phyloP scores from a whole-genome alignment of 2,888 invertebrate species.

The Slavum lentiscoides region DNA sequence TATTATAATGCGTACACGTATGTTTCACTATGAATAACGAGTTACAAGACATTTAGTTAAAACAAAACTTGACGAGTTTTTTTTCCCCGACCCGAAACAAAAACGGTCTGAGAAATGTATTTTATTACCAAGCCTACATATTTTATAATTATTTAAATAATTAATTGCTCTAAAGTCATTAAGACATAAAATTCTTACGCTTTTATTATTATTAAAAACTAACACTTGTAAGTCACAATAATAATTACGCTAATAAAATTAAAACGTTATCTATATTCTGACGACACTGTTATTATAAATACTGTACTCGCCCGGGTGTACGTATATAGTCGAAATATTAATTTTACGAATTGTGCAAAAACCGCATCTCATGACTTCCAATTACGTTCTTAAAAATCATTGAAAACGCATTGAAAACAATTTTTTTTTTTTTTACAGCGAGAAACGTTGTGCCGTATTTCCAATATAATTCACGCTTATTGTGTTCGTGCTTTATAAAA shows the following conservation, averaged over 20 bases:
- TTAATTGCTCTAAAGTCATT: not conserved
- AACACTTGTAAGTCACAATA: not conserved
- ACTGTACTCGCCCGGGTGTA: too few relatives aligned
- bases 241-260: not conserved
- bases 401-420: too few relatives aligned
- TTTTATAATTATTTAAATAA: slow-evolving; percentile 2
- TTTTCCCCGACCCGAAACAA: not conserved
- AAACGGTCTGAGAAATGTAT: slow-evolving; percentile 10
- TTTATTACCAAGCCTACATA: not conserved
- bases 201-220: slow-evolving; percentile 1
- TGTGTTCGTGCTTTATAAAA: too few relatives aligned
- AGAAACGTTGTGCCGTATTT: too few relatives aligned
- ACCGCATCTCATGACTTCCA: too few relatives aligned
- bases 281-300: not conserved
- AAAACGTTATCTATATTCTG: slow-evolving; percentile 1
- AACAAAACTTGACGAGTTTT: slow-evolving; percentile 9
- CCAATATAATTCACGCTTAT: too few relatives aligned
- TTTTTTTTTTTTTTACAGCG: too few relatives aligned
- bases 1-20: not conserved
- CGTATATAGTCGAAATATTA: too few relatives aligned
- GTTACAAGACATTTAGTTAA: slow-evolving; percentile 23
- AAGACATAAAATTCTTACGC: not conserved
- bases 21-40: slow-evolving; percentile 21
- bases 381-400: too few relatives aligned
- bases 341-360: too few relatives aligned